phyloP scores from a whole-genome alignment of 2,113 vertebrate species.

The Accipiter cooperii region DNA sequence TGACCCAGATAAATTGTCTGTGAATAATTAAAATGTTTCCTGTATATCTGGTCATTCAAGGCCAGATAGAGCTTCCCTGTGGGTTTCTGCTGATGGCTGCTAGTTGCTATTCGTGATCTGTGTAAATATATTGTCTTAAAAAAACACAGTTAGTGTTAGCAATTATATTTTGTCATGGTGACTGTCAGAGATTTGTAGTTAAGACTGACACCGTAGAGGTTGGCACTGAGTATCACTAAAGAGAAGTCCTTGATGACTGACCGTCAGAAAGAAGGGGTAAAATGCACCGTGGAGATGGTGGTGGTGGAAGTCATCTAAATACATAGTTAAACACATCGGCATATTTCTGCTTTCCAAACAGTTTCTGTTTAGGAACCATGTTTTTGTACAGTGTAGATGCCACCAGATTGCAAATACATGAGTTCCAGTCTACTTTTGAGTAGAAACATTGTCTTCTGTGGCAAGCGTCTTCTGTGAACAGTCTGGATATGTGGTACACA shows the following conservation, averaged over 20 bases:
- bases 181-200: not conserved
- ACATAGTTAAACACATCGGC: not conserved
- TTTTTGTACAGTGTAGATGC: not conserved
- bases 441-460: not conserved
- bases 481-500: not conserved
- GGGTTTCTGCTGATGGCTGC: not conserved
- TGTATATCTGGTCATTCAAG: not conserved
- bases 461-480: not conserved
- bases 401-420: not conserved
- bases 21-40: not conserved
- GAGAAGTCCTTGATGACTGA: not conserved
- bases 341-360: not conserved
- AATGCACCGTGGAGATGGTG: accelerated
- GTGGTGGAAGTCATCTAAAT: not conserved
- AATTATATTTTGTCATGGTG: not conserved
- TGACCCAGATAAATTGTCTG: not conserved
- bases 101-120: not conserved
- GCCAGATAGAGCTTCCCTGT: not conserved
- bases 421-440: not conserved
- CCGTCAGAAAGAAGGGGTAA: not conserved
- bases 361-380: not conserved
- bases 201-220: not conserved
- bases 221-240: not conserved
- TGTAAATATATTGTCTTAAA: not conserved
- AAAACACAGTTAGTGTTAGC: not conserved